Conservation (phyloP, 2,797 vertebrate species). For the Falco concolor region DNA sequence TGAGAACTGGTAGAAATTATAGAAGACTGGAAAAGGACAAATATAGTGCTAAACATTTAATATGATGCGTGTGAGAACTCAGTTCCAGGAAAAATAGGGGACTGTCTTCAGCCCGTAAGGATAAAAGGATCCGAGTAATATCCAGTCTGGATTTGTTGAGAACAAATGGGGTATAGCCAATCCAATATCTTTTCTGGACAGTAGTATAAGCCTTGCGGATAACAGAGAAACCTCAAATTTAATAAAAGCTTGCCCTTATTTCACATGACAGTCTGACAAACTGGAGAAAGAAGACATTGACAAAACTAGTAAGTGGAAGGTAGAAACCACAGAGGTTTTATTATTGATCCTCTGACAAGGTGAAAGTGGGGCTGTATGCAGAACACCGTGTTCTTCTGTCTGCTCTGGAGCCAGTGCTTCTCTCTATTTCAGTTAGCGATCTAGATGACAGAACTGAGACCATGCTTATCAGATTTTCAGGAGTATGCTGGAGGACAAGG, state of each 20-base stretch:
- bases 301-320: not conserved
- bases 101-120: not conserved
- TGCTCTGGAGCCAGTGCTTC: not conserved
- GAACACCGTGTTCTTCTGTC: not conserved
- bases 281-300: not conserved
- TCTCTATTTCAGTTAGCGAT: not conserved
- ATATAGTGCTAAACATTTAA: not conserved
- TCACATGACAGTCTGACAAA: not conserved
- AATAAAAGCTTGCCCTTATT: not conserved
- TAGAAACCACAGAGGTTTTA: not conserved
- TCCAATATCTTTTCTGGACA: not conserved
- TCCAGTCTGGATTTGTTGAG: not conserved
- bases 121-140: not conserved
- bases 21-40: not conserved
- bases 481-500: not conserved
- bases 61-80: not conserved
- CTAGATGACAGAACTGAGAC: not conserved
- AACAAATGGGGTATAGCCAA: not conserved
- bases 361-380: not conserved
- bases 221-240: not conserved
- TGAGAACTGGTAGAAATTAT: not conserved
- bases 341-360: not conserved
- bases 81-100: not conserved
- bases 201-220: not conserved
- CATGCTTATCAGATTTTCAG: not conserved